phyloP scores from a whole-genome alignment of 2,888 invertebrate species.

The Tenthredo mesomela region DNA sequence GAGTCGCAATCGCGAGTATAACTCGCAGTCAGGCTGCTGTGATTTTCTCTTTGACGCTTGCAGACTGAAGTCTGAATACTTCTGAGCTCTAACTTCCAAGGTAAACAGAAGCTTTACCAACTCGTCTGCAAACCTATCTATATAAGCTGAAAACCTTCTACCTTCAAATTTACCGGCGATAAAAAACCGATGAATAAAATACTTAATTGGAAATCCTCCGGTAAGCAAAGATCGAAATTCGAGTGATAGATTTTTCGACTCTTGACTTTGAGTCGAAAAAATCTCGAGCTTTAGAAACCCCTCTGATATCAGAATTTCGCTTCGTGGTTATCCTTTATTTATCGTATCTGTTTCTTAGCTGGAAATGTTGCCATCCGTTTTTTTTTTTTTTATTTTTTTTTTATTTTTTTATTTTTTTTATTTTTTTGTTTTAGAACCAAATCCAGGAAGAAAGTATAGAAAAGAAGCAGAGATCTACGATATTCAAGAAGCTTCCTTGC shows the following conservation, averaged over 20 bases:
- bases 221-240: background rate
- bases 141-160: background rate
- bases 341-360: background rate
- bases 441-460: background rate
- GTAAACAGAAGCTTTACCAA: background rate
- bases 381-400: background rate
- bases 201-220: background rate
- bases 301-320: background rate
- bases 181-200: background rate
- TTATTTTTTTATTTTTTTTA: background rate
- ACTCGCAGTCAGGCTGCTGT: slow-evolving; percentile 8
- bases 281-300: background rate
- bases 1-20: slow-evolving; percentile 26
- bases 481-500: slow-evolving; percentile 1
- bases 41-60: slow-evolving; percentile 35
- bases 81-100: background rate
- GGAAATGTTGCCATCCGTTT: background rate
- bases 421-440: background rate
- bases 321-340: background rate
- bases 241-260: background rate
- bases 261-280: background rate
- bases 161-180: background rate
- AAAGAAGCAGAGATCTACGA: background rate
- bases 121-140: background rate
- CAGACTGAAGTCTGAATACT: background rate